Evolutionary conservation across 2,888 invertebrate species (phyloP).

Genomic region (Macrosiphum euphorbiae): DNA sequence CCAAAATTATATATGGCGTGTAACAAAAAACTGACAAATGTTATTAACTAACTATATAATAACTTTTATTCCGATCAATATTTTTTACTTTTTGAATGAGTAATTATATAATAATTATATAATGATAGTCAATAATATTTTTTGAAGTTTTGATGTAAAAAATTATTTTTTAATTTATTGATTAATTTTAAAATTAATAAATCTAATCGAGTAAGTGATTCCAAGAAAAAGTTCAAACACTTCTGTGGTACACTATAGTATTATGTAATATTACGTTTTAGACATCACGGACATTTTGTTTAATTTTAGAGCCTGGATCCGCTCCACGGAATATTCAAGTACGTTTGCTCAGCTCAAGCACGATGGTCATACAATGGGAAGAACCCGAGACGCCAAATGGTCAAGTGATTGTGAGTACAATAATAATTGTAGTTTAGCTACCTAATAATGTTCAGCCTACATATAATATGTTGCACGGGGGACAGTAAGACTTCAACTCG

Average conservation of each 20-base stretch:
- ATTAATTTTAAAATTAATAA: not conserved
- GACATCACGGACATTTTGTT: conserved; percentile 3
- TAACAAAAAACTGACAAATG: not conserved
- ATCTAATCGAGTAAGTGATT: not conserved
- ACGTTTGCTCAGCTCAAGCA: conserved; percentile 92
- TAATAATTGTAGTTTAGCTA: not conserved
- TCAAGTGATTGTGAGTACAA: conserved; percentile 88
- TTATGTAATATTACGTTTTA: not conserved
- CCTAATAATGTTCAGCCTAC: not conserved
- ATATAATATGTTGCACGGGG: not conserved
- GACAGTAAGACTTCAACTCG: not conserved
- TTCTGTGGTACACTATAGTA: not conserved
- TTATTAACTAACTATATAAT: not conserved
- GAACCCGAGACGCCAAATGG: conserved; percentile 98
- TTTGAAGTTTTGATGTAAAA: not conserved
- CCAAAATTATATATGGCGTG: not conserved
- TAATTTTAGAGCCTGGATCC: conserved; percentile 87
- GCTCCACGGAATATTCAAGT: conserved; percentile 95
- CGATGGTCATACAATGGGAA: conserved; percentile 98
- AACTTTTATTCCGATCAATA: not conserved
- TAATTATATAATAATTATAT: too few relatives aligned
- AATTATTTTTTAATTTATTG: not conserved
- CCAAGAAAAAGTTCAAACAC: not conserved
- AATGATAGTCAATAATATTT: not conserved
- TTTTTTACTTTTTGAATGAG: not conserved